These are phyloP conservation scores for Pachycephala philippinensis DNA, from an alignment of 2,113 vertebrate species.

Conservation along the genomic window DNA sequence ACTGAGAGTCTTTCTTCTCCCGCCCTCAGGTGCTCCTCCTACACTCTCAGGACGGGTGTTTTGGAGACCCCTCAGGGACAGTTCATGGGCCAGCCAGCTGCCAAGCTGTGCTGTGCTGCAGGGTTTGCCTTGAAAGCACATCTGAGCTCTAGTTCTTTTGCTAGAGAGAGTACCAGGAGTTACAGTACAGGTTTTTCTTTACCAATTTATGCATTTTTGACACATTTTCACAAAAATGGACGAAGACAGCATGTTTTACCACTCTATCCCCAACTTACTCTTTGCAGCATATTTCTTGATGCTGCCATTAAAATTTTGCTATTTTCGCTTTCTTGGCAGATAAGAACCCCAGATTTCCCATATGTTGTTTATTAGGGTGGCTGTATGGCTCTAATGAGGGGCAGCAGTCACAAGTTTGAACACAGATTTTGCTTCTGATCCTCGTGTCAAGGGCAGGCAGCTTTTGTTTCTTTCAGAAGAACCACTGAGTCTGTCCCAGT, in stretches of 20 bases:
- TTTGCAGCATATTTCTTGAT: not conserved
- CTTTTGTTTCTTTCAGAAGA: not conserved
- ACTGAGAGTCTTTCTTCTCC: not conserved
- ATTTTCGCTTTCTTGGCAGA: conserved; percentile 41
- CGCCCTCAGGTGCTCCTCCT: not conserved
- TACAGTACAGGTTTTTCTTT: not conserved
- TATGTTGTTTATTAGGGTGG: conserved; percentile 48
- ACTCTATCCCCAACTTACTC: not conserved
- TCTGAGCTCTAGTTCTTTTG: not conserved
- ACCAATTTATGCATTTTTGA: conserved; percentile 2
- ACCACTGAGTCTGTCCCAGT: not conserved
- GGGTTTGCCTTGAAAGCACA: not conserved
- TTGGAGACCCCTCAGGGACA: not conserved
- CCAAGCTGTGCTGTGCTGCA: not conserved
- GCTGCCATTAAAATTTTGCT: conserved; percentile 9
- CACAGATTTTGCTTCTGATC: conserved; percentile 4
- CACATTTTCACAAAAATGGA: not conserved
- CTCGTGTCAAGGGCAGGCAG: not conserved
- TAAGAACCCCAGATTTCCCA: not conserved
- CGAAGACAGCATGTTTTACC: not conserved
- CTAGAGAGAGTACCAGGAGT: not conserved
- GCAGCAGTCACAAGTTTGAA: conserved; percentile 1
- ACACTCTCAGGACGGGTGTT: not conserved
- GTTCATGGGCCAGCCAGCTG: not conserved
- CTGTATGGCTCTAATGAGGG: conserved; percentile 1